Base-by-base conservation (phyloP, 2,888 invertebrate species). In the Zygaena filipendulae region DNA sequence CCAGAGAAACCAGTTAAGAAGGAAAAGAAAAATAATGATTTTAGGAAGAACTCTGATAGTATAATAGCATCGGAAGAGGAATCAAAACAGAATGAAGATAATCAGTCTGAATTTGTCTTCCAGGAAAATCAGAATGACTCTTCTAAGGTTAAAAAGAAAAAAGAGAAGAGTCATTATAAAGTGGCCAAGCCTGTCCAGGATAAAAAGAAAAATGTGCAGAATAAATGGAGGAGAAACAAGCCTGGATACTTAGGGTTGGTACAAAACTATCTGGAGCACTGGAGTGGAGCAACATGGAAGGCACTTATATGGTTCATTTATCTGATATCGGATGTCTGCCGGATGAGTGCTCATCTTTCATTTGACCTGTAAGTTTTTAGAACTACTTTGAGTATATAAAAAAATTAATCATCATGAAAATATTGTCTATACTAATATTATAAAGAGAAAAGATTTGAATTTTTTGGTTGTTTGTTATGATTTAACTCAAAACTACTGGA, bases 221-320 rank as follows among this genome's bases (percentile, higher is more conserved):
- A 59, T 48, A 79, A 79, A 47, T 45, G 58, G 11, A 60, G 64
- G 13, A 53, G 66, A 24, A 69, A 62, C 32, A 81, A 80, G 39
- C 72, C 74, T 0, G 68, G 71, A 0, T 81, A 80, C 40, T 44
- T 69, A 55, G 60, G 81, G 0, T 32, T 77, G 32, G 68, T 69
- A 26, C 81, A 79, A 29, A 70, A 60, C 34, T 75, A 72, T 29
- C 28, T 79, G 20, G 77, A 82, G 35, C 79, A 81, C 32, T 85
- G 85, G 84, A 72, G 80, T 6, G 81, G 72, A 22, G 83, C 80
- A 1, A 79, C 83, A 4, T 70, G 82, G 57, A 85, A 82, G 47
- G 84, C 91, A 32, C 60, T 90, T 30, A 80, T 85, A 32, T 93
- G 93, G 93, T 84, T 93, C 33, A 74, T 89, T 39, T 87, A 88